These are phyloP conservation scores for Lindbergichthys nudifrons DNA, from an alignment of 2,797 vertebrate genomes.

Conservation along the genomic window DNA sequence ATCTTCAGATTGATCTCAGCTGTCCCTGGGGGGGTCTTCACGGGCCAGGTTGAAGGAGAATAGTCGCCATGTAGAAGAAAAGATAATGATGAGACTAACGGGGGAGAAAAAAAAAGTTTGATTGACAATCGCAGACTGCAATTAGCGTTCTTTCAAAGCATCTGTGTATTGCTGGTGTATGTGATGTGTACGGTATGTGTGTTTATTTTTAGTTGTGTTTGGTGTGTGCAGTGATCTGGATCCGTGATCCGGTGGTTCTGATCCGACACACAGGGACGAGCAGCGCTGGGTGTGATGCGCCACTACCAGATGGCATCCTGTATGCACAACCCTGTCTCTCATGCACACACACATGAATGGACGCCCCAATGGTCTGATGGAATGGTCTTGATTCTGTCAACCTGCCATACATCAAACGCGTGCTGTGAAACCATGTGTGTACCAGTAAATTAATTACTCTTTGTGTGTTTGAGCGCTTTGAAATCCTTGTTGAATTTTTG, in stretches of 20 bases:
- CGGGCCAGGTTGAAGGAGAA: conserved; percentile 62
- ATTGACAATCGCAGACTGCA: conserved; percentile 98
- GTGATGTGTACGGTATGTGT: conserved; percentile 81
- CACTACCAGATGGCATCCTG: conserved; percentile 93
- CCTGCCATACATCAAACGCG: conserved; percentile 62
- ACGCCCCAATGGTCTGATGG: conserved; percentile 64
- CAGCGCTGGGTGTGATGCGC: conserved; percentile 84
- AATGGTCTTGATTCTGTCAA: conserved; percentile 73
- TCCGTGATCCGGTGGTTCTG: conserved; percentile 92
- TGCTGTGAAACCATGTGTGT: conserved; percentile 62
- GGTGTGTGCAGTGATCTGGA: conserved; percentile 90
- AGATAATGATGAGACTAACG: conserved; percentile 62
- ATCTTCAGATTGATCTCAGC: conserved; percentile 57
- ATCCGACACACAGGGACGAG: conserved; percentile 92
- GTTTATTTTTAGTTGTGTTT: conserved; percentile 67
- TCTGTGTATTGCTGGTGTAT: conserved; percentile 63
- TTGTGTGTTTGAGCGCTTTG: conserved; percentile 50
- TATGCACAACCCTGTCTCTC: conserved; percentile 71
- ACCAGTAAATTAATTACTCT: conserved; percentile 69
- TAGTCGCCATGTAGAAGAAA: conserved; percentile 47
- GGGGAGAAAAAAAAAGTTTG: conserved; percentile 82
- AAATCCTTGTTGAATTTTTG: conserved; percentile 30
- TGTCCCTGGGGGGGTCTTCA: conserved; percentile 47
- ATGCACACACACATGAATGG: conserved; percentile 38
- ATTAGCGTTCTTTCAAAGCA: conserved; percentile 91